Percentiles rank a stretch among this genome's conserved stretches.
These are phyloP conservation scores for Bradypodion pumilum DNA, from an alignment of 2,797 vertebrate species.

Conservation along the genomic window DNA sequence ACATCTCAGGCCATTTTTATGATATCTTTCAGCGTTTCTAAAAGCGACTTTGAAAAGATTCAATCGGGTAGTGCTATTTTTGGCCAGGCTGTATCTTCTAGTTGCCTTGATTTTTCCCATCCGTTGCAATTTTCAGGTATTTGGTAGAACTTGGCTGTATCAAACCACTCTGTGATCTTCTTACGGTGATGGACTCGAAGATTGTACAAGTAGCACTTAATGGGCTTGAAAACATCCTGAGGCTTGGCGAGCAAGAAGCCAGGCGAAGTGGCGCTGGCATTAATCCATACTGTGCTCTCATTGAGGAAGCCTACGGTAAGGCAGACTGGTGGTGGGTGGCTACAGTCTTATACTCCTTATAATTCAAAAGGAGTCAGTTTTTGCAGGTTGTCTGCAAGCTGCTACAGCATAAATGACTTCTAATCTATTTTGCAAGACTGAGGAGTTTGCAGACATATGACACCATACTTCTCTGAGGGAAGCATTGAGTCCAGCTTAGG, in stretches of 20 bases:
- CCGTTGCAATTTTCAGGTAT: slow-evolving; percentile 79
- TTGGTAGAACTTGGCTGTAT: slow-evolving; percentile 95
- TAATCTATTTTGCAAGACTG: background rate
- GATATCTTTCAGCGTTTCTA: background rate
- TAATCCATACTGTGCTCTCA: slow-evolving; percentile 95
- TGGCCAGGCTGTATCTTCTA: background rate
- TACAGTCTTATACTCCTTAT: background rate
- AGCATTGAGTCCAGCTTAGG: fast-evolving
- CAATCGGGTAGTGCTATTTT: background rate
- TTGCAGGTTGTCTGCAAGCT: background rate
- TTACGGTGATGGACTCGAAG: slow-evolving; percentile 98
- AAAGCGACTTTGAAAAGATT: background rate
- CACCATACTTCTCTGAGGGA: background rate
- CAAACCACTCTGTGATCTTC: slow-evolving; percentile 95
- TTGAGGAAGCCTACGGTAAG: slow-evolving; percentile 96
- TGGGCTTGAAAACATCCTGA: slow-evolving; percentile 94
- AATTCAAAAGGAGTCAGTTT: background rate
- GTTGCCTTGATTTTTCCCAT: slow-evolving; percentile 13
- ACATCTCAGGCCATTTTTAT: background rate
- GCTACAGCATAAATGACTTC: background rate
- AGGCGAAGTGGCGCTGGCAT: slow-evolving; percentile 90
- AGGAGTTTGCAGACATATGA: background rate
- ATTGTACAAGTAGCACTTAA: slow-evolving; percentile 96
- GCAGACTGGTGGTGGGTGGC: background rate
- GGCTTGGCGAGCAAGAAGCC: slow-evolving; percentile 94